These are phyloP conservation scores for Crocallis elinguaria DNA, from an alignment of 2,888 invertebrate genomes.

Conservation along the genomic window DNA sequence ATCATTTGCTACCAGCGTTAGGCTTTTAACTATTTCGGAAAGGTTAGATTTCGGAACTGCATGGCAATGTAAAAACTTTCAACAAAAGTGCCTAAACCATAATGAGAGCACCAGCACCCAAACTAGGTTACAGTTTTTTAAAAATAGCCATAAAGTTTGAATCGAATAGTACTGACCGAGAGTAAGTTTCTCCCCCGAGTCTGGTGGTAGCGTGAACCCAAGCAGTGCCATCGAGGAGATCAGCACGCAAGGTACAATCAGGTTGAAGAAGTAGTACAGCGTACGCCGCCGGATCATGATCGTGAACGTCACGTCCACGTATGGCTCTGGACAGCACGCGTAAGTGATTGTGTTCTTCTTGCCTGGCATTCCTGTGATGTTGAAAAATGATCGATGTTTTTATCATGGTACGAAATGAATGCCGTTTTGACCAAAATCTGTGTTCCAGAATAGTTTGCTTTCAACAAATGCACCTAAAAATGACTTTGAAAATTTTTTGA, in stretches of 20 bases:
- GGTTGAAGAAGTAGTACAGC: slow-evolving; percentile 99
- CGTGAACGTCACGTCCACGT: slow-evolving; percentile 98
- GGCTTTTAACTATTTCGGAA: not conserved
- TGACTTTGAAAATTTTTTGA: too few species aligned
- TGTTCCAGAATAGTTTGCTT: too few species aligned
- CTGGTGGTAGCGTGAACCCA: slow-evolving; percentile 99
- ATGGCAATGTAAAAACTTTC: not conserved
- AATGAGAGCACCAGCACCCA: not conserved
- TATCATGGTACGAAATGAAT: too few species aligned
- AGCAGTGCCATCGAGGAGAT: slow-evolving; percentile 99
- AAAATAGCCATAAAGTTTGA: not conserved
- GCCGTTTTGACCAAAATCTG: too few species aligned
- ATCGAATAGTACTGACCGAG: slow-evolving; percentile 87
- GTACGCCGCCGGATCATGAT: slow-evolving; percentile 98
- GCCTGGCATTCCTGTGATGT: slow-evolving; percentile 92
- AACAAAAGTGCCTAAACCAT: not conserved
- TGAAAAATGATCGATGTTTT: not conserved
- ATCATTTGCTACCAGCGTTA: slow-evolving; percentile 9
- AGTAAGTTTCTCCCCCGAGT: slow-evolving; percentile 98
- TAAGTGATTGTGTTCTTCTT: slow-evolving; percentile 95
- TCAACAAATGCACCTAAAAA: too few species aligned
- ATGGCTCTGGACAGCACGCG: slow-evolving; percentile 97
- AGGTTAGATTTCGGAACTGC: not conserved
- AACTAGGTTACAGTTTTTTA: not conserved
- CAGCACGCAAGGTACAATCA: slow-evolving; percentile 99